Percentiles rank a stretch among this genome's conserved stretches.
These are phyloP conservation scores for Ernsta delagoae DNA, from an alignment of 2,888 invertebrate species.

Conservation along the genomic window DNA sequence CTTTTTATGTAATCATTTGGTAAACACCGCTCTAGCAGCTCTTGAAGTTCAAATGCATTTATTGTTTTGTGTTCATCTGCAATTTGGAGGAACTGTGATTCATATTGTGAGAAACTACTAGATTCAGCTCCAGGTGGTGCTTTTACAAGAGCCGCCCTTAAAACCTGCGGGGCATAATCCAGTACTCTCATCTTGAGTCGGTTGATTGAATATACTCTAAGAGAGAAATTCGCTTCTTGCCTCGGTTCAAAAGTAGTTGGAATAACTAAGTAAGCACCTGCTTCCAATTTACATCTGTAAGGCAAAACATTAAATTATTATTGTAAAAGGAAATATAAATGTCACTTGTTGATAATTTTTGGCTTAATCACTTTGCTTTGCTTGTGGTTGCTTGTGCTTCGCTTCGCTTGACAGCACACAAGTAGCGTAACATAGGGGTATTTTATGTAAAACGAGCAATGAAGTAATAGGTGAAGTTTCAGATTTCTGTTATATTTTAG, in stretches of 20 bases:
- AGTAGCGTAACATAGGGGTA: too few relatives aligned
- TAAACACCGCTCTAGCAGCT: constrained; percentile 94
- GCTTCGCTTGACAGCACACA: too few relatives aligned
- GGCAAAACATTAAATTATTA: not conserved
- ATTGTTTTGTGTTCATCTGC: constrained; percentile 96
- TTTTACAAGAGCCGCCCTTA: constrained; percentile 90
- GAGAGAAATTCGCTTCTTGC: constrained; percentile 94
- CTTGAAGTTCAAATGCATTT: constrained; percentile 95
- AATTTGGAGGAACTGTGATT: constrained; percentile 94
- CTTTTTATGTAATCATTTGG: constrained; percentile 98
- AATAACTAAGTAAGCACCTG: constrained; percentile 92
- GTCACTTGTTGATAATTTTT: not conserved
- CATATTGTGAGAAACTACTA: constrained; percentile 93
- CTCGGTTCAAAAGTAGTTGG: constrained; percentile 97
- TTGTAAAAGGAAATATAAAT: not conserved
- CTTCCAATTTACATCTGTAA: constrained; percentile 89
- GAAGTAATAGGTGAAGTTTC: too few relatives aligned
- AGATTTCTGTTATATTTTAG: too few relatives aligned
- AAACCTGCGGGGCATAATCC: constrained; percentile 87
- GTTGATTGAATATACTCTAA: constrained; percentile 92
- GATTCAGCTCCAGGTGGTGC: constrained; percentile 89
- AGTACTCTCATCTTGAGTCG: constrained; percentile 90
- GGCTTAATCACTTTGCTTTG: too few relatives aligned
- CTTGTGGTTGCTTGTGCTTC: too few relatives aligned
- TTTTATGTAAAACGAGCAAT: too few relatives aligned